These are phyloP conservation scores for Hypothenemus hampei DNA, from an alignment of 1,140 invertebrate species.

Conservation along the genomic window DNA sequence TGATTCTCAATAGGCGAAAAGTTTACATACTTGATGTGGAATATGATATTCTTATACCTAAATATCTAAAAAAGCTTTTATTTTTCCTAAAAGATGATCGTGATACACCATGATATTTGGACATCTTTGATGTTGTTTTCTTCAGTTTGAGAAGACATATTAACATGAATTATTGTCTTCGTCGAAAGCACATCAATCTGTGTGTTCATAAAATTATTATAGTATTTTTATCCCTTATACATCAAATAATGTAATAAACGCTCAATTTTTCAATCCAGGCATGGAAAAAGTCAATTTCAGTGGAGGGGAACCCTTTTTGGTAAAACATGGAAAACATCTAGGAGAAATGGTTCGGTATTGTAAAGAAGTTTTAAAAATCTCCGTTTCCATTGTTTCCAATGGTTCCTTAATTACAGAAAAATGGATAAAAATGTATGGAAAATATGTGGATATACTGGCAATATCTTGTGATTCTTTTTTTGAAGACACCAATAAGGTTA, in stretches of 20 bases:
- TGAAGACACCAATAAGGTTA: conserved; percentile 45
- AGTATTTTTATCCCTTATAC: background rate
- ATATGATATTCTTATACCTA: too few relatives aligned
- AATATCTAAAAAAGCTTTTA: too few relatives aligned
- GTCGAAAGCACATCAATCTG: too few relatives aligned
- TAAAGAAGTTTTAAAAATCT: conserved; percentile 42
- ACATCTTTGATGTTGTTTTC: too few relatives aligned
- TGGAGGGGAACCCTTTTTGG: conserved; percentile 48
- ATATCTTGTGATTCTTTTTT: conserved; percentile 49
- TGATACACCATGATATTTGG: too few relatives aligned
- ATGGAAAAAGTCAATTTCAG: conserved; percentile 50
- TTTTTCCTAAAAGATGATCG: too few relatives aligned
- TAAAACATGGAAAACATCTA: conserved; percentile 37
- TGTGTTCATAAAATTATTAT: too few relatives aligned
- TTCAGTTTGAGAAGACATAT: too few relatives aligned
- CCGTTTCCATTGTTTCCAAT: conserved; percentile 48
- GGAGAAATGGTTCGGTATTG: conserved; percentile 46
- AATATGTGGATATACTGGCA: conserved; percentile 46
- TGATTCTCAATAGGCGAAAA: too few relatives aligned
- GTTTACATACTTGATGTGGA: background rate
- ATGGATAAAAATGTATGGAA: conserved; percentile 45
- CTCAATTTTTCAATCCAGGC: conserved; percentile 33
- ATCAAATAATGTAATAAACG: background rate
- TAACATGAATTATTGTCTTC: too few relatives aligned
- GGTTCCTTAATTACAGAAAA: conserved; percentile 45